Conservation (phyloP, 2,797 vertebrate species). For the Anisognathus igniventris region DNA sequence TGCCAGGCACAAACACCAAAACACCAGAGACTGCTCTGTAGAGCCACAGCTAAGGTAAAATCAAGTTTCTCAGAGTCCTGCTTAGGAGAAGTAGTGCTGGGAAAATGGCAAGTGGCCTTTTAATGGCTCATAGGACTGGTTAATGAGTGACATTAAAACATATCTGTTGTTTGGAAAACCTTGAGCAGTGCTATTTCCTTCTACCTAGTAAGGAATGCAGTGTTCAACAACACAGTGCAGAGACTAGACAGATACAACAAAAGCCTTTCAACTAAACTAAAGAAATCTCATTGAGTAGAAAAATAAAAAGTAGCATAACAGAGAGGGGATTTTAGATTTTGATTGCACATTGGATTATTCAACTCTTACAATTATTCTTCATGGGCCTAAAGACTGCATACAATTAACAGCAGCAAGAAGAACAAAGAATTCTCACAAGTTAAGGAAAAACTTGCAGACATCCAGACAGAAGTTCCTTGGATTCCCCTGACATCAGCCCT, state of each 20-base stretch:
- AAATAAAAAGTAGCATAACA: background rate
- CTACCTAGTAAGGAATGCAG: background rate
- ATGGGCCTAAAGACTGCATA: background rate
- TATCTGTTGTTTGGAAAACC: background rate
- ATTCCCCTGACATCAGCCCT: background rate
- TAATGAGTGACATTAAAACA: slow-evolving; percentile 33
- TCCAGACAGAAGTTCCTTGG: background rate
- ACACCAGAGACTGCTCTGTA: background rate
- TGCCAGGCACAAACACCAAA: background rate
- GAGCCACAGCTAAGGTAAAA: background rate
- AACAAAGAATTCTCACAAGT: background rate
- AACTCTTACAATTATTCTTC: background rate
- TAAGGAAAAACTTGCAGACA: background rate
- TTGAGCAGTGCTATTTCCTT: background rate
- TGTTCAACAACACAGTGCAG: background rate
- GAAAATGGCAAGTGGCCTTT: background rate
- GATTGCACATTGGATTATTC: background rate
- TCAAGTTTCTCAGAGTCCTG: background rate
- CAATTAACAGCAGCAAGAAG: background rate
- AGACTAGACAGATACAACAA: background rate
- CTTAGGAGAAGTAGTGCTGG: background rate
- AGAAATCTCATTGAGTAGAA: background rate
- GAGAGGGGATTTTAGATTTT: accelerated
- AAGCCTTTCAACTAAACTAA: background rate
- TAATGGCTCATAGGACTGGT: background rate